Conservation (phyloP, 2,797 vertebrate genomes). For the Anisognathus igniventris region DNA sequence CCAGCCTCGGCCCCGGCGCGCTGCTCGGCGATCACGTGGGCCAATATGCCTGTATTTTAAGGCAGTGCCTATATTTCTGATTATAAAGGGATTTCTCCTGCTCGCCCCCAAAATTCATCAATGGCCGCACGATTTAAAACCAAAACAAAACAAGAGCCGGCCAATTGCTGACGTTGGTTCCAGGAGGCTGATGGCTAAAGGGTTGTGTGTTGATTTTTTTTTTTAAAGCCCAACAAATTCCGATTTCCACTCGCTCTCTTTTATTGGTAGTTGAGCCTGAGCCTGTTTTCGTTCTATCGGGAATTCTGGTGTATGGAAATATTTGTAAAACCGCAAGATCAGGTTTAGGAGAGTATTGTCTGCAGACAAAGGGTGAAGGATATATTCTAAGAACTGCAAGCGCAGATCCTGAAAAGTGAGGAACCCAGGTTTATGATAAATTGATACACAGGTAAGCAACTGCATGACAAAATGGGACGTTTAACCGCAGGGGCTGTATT, state of each 20-base stretch:
- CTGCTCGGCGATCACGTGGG: conserved; percentile 93
- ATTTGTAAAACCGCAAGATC: conserved; percentile 96
- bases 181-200: conserved; percentile 49
- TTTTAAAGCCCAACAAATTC: conserved; percentile 52
- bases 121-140: conserved; percentile 70
- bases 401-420: conserved; percentile 85
- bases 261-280: conserved; percentile 97
- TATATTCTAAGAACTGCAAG: conserved; percentile 87
- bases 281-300: conserved; percentile 94
- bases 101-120: conserved; percentile 81
- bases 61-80: conserved; percentile 94
- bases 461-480: conserved; percentile 92
- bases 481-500: conserved; percentile 84
- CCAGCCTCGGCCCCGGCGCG: conserved; percentile 83
- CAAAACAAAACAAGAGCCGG: conserved; percentile 69
- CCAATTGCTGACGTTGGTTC: conserved; percentile 33
- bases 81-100: conserved; percentile 87
- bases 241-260: conserved; percentile 83
- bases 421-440: conserved; percentile 91
- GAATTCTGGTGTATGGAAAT: conserved; percentile 98
- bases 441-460: conserved; percentile 98
- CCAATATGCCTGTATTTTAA: conserved; percentile 94
- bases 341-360: conserved; percentile 97
- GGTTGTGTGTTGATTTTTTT: conserved; percentile 15
- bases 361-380: conserved; percentile 98